Conservation (phyloP, 2,797 vertebrate species). For the Phoeniculus purpureus region DNA sequence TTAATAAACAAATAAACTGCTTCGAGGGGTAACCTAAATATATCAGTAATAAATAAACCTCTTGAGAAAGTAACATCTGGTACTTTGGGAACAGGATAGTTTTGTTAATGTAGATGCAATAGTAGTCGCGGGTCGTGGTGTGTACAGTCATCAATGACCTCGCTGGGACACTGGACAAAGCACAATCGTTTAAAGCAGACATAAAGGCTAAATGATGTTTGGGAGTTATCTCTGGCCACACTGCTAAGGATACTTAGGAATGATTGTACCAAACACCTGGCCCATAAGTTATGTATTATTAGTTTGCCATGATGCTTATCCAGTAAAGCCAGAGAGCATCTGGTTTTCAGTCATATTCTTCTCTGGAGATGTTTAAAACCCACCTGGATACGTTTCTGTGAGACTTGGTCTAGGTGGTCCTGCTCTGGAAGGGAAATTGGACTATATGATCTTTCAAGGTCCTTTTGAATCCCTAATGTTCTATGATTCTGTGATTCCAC, state of each 20-base stretch:
- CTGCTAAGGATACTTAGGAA: neutral
- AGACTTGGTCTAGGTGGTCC: too few species aligned
- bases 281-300: neutral
- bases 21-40: constrained; percentile 63
- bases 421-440: too few species aligned
- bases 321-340: neutral
- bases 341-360: neutral
- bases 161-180: constrained; percentile 12
- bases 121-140: neutral
- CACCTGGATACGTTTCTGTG: too few species aligned
- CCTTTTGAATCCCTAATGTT: too few species aligned
- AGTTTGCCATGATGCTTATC: neutral
- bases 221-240: neutral
- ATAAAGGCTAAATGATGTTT: constrained; percentile 21
- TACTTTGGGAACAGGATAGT: neutral
- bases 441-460: too few species aligned
- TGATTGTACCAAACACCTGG: constrained; percentile 15
- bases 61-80: constrained; percentile 50
- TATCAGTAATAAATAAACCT: constrained; percentile 46
- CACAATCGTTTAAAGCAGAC: constrained; percentile 15
- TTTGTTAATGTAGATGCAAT: constrained; percentile 20
- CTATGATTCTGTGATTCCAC: neutral
- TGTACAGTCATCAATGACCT: neutral
- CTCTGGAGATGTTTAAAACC: too few species aligned
- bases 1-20: constrained; percentile 56